Base-by-base conservation (phyloP, 2,797 vertebrate genomes). In the Epinephelus coioides region DNA sequence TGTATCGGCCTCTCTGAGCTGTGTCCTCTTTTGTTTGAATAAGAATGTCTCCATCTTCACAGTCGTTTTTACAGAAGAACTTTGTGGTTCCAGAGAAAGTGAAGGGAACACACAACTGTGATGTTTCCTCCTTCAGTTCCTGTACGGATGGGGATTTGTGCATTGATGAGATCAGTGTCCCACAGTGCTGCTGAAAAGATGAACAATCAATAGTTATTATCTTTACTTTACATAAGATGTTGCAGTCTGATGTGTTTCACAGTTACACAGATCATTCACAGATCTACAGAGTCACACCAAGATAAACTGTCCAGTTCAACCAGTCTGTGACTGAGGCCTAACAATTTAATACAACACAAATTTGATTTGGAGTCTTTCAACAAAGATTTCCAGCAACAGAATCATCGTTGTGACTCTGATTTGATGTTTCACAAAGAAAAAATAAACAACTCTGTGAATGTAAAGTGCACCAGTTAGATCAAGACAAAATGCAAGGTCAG, bases 71-170 rank as follows among this genome's bases (percentile, higher is more conserved):
- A 61, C 85, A 86, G 75, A 90, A 72, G 19, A 25, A 3, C 44
- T 6, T 84, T 10, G 0, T 54, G 0, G 0, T 1, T 51, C 57
- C 49, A 65, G 12, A 6, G 0, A 19, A 1, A 0, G 0, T 0
- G 17, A 79, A 81, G 1, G 0, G 1, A n/a, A n/a, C 82, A 91
- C 3, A 0, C 0, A 19, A 63, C 61, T 53, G 64, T 74, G 80
- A 88, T 18, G 5, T 50, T 25, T 75, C 0, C 10, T 81, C 86
- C 82, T 50, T 71, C 76, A 14, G 25, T 3, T 27, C 0, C 38
- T 30, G 11, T 3, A 5, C 0, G 9, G 13, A 1, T 14, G 19
- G 0, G 0, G 1, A 0, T 25, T 2, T 40, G 0, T 40, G 25
- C 43, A 12, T 4, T 12, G 27, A n/a, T 11, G 30, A 23, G 5